Conservation (phyloP, 2,888 invertebrate genomes). For the Baccha elongata region DNA sequence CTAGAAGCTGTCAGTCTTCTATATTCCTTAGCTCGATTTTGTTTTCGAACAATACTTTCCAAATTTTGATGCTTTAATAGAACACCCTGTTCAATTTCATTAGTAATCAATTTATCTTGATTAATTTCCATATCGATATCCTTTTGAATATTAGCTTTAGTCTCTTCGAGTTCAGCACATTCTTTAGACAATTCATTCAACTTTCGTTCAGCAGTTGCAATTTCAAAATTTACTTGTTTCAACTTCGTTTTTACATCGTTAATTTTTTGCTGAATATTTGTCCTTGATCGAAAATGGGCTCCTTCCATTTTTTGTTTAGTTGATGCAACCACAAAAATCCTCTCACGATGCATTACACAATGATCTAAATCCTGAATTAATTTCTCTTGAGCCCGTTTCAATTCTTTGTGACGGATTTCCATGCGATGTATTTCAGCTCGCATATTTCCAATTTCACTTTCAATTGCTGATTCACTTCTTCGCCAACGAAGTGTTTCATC, state of each 20-base stretch:
- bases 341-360: slow-evolving; percentile 86
- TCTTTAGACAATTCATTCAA: slow-evolving; percentile 76
- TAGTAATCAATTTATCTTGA: slow-evolving; percentile 77
- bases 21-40: slow-evolving; percentile 87
- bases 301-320: slow-evolving; percentile 84
- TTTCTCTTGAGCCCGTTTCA: slow-evolving; percentile 81
- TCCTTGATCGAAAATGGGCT: slow-evolving; percentile 82
- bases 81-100: slow-evolving; percentile 82
- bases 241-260: slow-evolving; percentile 85
- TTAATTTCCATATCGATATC: slow-evolving; percentile 77
- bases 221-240: slow-evolving; percentile 83
- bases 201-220: slow-evolving; percentile 76
- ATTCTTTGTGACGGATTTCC: slow-evolving; percentile 85
- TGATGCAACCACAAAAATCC: slow-evolving; percentile 85
- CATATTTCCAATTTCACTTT: slow-evolving; percentile 90
- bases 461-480: slow-evolving; percentile 85
- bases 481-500: slow-evolving; percentile 88
- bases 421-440: slow-evolving; percentile 92
- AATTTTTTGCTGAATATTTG: slow-evolving; percentile 84
- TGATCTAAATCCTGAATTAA: slow-evolving; percentile 86
- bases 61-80: slow-evolving; percentile 81
- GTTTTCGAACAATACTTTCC: slow-evolving; percentile 86
- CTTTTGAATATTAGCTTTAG: slow-evolving; percentile 76
- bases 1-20: slow-evolving; percentile 82
- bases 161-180: slow-evolving; percentile 76